Conservation (phyloP, 2,113 vertebrate genomes). For the Syngnathus floridae region DNA sequence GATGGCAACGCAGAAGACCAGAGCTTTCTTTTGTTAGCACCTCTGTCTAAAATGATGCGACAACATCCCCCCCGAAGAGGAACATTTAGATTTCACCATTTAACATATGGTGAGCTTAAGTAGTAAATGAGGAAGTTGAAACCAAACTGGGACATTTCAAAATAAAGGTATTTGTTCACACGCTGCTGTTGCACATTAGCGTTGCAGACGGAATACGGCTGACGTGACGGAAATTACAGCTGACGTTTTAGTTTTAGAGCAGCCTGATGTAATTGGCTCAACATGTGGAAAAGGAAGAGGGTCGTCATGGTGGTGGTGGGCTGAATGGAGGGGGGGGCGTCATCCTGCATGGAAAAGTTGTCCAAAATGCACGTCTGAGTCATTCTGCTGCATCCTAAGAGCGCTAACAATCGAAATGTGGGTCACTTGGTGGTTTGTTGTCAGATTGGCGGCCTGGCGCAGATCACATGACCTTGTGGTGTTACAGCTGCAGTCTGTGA, state of each 20-base stretch:
- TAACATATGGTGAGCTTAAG: background rate
- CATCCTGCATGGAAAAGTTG: conserved; percentile 49
- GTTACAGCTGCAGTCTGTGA: conserved; percentile 16
- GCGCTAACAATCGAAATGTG: conserved; percentile 29
- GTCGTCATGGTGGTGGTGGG: conserved; percentile 24
- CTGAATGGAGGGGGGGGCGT: conserved; percentile 1
- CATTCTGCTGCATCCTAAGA: conserved; percentile 29
- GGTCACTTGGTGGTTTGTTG: conserved; percentile 49
- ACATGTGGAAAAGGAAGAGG: conserved; percentile 38
- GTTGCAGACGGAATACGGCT: background rate
- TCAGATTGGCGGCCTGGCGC: conserved; percentile 21
- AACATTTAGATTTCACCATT: conserved; percentile 35
- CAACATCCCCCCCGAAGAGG: conserved; percentile 48
- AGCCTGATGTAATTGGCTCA: conserved; percentile 3
- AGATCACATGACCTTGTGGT: conserved; percentile 18
- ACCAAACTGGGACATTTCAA: background rate
- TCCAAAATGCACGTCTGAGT: conserved; percentile 25
- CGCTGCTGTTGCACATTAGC: background rate
- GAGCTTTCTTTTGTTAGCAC: too few species aligned
- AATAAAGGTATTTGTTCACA: background rate
- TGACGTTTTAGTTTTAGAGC: background rate
- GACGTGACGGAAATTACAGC: conserved; percentile 7
- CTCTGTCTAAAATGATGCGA: conserved; percentile 4
- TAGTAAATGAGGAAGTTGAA: background rate
- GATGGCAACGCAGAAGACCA: too few species aligned